Base-by-base conservation (phyloP, 2,113 vertebrate genomes). In the Sinocyclocheilus rhinocerous region DNA sequence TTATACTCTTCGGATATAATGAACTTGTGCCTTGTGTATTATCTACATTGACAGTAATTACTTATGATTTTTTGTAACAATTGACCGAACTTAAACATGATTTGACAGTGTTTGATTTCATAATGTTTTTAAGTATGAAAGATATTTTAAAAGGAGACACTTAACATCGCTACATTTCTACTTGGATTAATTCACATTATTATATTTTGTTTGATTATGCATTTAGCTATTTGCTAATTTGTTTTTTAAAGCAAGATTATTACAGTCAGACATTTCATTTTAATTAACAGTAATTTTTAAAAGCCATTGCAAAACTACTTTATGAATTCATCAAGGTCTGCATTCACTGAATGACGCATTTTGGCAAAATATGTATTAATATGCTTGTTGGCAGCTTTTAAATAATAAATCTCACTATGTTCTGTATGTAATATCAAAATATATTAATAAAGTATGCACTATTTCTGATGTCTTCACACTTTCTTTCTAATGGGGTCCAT, bases 391-490 rank as follows among this genome's bases (percentile, higher is more conserved):
- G 42, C 55, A 76, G 61, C n/a, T 42, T 73, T 24, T 22, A 72
- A 63, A 52, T 50, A 20, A 45, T n/a, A 57, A 36, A 77, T 22
- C 5, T 76, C 61, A 82, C 79, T 12, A 24, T 86, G 22, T 76
- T 72, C 80, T 83, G 84, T 82, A 20, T 39, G 48, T 29, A 63
- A 36, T 59, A 57, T 85, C n/a, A 36, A 82, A 42, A 24, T 81
- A 70, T 84, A 86, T 77, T 22, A 89, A 84, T 89, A 87, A 89
- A 89, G 67, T 72, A 81, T 84, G 77, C 76, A 83, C 65, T 72
- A 81, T 86, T 61, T 73, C n/a, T 45, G 13, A 29, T 73, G 6
- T 24, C 13, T 4, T 29, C 16, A 18, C 55, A 29, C 7, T 67
- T 33, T 50, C 13, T 45, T 15, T 57, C 5, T 48, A 52, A 52